Evolutionary conservation across 2,888 invertebrate species (phyloP), one percentile per base, ranked within the genome.

Genomic region (Nomada flava): DNA sequence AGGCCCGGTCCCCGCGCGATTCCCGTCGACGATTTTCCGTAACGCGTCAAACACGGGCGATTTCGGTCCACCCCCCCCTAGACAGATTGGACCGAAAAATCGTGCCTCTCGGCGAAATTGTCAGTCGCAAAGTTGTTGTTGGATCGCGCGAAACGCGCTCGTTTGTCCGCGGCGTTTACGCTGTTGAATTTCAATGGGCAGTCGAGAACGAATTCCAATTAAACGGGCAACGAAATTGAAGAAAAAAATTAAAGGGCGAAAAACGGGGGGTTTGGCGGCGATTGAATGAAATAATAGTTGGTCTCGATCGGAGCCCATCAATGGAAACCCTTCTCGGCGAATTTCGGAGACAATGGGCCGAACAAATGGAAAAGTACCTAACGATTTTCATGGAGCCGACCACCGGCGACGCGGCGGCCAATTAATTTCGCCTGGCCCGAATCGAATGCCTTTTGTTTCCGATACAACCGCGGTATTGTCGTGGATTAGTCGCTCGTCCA

Each of bases 281-380:
- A 59, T 77, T 52, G 64, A 42, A 50, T 20, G 76, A 62, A 77
- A 77, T 65, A 78, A 78, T 75, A 74, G 75, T 67, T 57, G 75
- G 50, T 68, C 68, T 78, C 75, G 68, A 68, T 68, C 53, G 65
- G 59, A 53, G 50, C 4, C 69, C 50, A 57, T 64, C 36, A 59
- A 76, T 63, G 57, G 47, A 3, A n/a, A 52, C 42, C n/a, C 50
- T 76, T 18, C 65, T 26, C 60, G 65, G 0, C 50, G 55, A 57
- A 77, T 71, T 76, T 71, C 77, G 36, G 76, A 67, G 50, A 71
- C 76, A 72, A 77, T 63, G 52, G 67, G 0, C 4, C 29, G 62
- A 18, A 69, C 71, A 77, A 70, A 70, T 72, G 67, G 71, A 71
- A 79, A 71, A 68, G 47, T 68, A 57, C 20, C 18, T 26, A 11